phyloP scores from a whole-genome alignment of 2,113 vertebrate genomes.

The Planiliza haematocheilus region DNA sequence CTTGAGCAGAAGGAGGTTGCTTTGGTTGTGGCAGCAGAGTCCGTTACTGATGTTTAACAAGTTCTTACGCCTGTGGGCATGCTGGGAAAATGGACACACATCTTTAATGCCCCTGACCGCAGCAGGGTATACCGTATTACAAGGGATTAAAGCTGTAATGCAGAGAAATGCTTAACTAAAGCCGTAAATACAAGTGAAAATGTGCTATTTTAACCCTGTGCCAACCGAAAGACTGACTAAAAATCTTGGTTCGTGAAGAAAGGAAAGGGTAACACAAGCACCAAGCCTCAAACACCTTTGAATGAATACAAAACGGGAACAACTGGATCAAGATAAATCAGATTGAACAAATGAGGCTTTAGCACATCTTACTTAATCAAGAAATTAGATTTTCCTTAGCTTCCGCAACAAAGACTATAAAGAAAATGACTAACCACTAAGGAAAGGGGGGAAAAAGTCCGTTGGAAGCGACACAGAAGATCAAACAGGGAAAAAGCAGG shows the following conservation, averaged over 20 bases:
- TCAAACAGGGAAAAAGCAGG: too few relatives aligned
- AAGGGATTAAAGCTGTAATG: conserved; percentile 60
- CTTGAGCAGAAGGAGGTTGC: neutral
- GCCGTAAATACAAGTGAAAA: conserved; percentile 47
- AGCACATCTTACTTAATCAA: too few relatives aligned
- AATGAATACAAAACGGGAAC: neutral
- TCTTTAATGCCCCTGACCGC: conserved; percentile 45
- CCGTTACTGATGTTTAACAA: conserved; percentile 18
- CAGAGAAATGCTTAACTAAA: conserved; percentile 39
- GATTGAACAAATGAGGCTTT: too few relatives aligned
- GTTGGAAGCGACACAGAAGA: too few relatives aligned
- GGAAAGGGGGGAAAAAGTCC: neutral
- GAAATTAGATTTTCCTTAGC: too few relatives aligned
- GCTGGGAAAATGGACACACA: conserved; percentile 31
- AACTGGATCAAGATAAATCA: neutral
- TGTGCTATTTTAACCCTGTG: conserved; percentile 27
- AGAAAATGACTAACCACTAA: neutral
- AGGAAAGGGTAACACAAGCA: neutral
- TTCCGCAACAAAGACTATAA: neutral
- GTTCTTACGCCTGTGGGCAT: conserved; percentile 27
- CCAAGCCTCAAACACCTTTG: neutral
- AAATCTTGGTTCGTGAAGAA: conserved; percentile 31
- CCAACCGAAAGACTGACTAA: conserved; percentile 38
- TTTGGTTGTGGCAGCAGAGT: conserved; percentile 1
- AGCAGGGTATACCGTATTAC: conserved; percentile 34